A percentile compares a stretch with the other conserved stretches of the same genome.
Conservation (phyloP, 2,888 invertebrate species). For the Tipula helvola region DNA sequence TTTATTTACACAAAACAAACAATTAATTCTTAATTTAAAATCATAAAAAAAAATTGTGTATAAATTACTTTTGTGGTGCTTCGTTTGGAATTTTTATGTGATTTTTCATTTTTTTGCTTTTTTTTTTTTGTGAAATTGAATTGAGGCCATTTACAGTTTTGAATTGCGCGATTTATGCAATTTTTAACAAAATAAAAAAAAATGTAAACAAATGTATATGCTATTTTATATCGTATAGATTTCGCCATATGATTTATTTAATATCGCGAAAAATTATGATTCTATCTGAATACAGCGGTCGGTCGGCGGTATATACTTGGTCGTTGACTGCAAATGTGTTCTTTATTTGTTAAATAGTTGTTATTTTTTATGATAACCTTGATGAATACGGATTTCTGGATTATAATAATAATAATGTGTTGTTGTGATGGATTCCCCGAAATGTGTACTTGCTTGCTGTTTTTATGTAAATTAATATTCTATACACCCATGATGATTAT, state of each 20-base stretch:
- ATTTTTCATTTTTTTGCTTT: background rate
- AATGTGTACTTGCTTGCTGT: background rate
- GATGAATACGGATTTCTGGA: background rate
- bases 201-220: background rate
- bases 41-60: background rate
- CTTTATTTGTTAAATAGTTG: background rate
- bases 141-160: background rate
- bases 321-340: background rate
- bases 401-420: background rate
- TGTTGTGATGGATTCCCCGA: background rate
- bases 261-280: background rate
- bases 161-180: background rate
- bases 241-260: background rate
- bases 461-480: background rate
- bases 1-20: background rate
- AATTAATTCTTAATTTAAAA: background rate
- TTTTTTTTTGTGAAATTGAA: background rate
- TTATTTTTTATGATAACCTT: background rate
- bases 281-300: background rate
- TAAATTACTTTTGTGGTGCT: background rate
- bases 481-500: background rate
- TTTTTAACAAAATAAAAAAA: background rate
- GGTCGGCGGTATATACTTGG: background rate
- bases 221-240: background rate
- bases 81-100: conserved; percentile 4